Evolutionary conservation across 2,888 invertebrate genomes (phyloP), one percentile per base, ranked within the genome.

Genomic region (Allolobophora icterica): DNA sequence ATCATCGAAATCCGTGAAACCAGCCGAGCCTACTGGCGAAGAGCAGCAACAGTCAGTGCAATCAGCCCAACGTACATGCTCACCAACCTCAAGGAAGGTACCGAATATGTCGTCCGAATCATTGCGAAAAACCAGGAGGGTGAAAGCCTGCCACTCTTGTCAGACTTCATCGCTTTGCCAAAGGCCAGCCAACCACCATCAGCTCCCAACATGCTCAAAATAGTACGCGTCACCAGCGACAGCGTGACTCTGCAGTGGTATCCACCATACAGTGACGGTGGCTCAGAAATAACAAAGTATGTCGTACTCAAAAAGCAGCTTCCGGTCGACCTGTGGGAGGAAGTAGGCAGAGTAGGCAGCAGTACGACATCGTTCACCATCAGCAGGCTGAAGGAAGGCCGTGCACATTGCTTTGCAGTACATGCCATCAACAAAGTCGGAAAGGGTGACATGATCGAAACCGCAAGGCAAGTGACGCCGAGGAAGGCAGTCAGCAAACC

Each of bases 21-120:
- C 21, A 94, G 94, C 87, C 98, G 98, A 91, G 97, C 98, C 71
- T 98, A 98, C 17, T 99, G 99, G 99, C 96, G 98, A 94, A 98
- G 95, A 97, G 98, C 94, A 98, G 98, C 97, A 98, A 98, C 95
- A 92, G 93, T 93, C 92, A 93, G 89, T 92, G 92, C 58, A 6
- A 90, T 91, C 34, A 92, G 91, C 19, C 92, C 92, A 33, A 91
- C 92, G 52, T 92, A 92, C 91, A 89, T 91, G 21, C 90, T 93
- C n/a, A 71, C 71, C 30, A 92, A 93, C 90, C 92, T 93, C 38
- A 40, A 42, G 30, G 91, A 93, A 38, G 95, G 95, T 34, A 92
- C 93, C n/a, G 94, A 95, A 90, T 95, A 95, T 92, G 94, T 94
- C 91, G 94, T 95, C 93, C 93, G 95, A 87, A 94, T 95, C 8